phyloP scores from a whole-genome alignment of 2,797 vertebrate genomes.

The Sphaeramia orbicularis region DNA sequence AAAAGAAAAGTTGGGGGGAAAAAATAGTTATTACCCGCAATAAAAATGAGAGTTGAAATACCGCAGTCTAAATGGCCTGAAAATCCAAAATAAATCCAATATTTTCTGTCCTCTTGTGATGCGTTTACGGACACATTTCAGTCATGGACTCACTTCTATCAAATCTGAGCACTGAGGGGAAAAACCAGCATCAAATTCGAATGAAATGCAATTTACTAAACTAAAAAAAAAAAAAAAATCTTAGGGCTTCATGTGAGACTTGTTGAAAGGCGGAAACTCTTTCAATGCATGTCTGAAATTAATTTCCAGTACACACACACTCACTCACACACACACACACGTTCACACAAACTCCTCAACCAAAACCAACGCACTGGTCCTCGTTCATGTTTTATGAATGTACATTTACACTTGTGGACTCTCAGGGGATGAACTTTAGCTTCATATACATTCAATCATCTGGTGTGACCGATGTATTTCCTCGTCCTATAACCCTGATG shows the following conservation, averaged over 20 bases:
- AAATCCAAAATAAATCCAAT: no score
- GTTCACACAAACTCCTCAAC: slow-evolving; percentile 7
- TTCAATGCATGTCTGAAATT: not conserved
- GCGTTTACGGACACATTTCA: no score
- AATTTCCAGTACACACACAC: not conserved
- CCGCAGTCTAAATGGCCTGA: no score
- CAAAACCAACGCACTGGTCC: slow-evolving; percentile 46
- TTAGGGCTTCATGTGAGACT: slow-evolving; percentile 2
- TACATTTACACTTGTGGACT: slow-evolving; percentile 62
- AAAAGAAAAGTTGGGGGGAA: no score
- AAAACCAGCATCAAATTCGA: no score
- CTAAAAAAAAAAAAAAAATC: not conserved
- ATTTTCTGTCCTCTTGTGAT: no score
- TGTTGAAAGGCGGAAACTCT: slow-evolving; percentile 19
- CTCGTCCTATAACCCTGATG: slow-evolving; percentile 48
- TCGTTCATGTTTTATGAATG: slow-evolving; percentile 73
- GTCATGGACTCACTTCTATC: no score
- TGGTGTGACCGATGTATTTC: slow-evolving; percentile 69
- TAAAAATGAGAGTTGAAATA: no score
- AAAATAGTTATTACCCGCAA: no score
- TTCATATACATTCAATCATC: slow-evolving; percentile 53
- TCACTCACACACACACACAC: slow-evolving; percentile 10
- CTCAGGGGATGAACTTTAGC: slow-evolving; percentile 58
- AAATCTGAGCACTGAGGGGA: no score
- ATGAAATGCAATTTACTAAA: no score